Conservation (phyloP, 2,888 invertebrate genomes). For the Apomyelois bistriatella region DNA sequence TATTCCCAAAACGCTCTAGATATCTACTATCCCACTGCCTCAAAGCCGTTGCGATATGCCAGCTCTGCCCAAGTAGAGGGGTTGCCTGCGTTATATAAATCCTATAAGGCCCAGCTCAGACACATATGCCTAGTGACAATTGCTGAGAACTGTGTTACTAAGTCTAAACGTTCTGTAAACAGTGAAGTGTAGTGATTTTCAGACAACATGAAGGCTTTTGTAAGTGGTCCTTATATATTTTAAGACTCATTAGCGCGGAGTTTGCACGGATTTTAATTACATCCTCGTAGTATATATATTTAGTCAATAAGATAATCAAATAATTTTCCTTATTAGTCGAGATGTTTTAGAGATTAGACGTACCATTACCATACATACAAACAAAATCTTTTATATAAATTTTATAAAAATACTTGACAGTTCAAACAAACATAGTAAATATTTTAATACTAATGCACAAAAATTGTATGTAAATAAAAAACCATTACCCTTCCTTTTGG, state of each 20-base stretch:
- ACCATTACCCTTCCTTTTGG: too few relatives aligned
- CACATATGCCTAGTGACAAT: slow-evolving; percentile 50
- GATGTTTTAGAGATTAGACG: too few relatives aligned
- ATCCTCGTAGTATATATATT: too few relatives aligned
- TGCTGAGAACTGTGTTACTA: slow-evolving; percentile 18
- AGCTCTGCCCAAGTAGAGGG: slow-evolving; percentile 40
- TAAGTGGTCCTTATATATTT: slow-evolving; percentile 42
- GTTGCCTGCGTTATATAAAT: slow-evolving; percentile 56
- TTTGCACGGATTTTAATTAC: neutral
- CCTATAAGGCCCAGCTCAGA: slow-evolving; percentile 25
- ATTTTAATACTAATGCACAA: too few relatives aligned
- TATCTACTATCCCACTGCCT: slow-evolving; percentile 26
- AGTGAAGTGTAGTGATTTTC: slow-evolving; percentile 39
- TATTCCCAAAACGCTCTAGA: slow-evolving; percentile 22
- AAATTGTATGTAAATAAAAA: too few relatives aligned
- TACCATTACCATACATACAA: too few relatives aligned
- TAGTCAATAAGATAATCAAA: too few relatives aligned
- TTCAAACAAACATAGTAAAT: too few relatives aligned
- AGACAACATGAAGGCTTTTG: slow-evolving; percentile 58
- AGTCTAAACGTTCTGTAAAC: neutral
- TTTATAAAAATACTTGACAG: too few relatives aligned
- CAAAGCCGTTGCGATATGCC: slow-evolving; percentile 27
- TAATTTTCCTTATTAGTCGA: too few relatives aligned
- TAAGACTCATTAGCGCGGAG: slow-evolving; percentile 14
- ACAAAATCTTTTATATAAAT: too few relatives aligned